Base-by-base conservation (phyloP, 2,113 vertebrate genomes). In the Centropus unirufus region DNA sequence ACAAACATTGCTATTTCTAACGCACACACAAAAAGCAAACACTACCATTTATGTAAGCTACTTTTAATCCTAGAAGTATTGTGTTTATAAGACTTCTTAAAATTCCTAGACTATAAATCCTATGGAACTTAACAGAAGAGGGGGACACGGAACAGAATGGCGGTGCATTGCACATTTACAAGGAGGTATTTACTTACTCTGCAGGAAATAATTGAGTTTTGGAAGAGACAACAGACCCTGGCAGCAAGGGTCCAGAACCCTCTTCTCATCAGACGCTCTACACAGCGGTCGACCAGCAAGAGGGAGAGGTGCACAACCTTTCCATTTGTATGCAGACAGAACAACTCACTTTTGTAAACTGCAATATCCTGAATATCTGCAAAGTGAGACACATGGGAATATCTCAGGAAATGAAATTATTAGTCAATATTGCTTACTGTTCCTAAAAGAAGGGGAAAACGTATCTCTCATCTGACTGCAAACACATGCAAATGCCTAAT, bases 281-380 rank as follows among this genome's bases (percentile, higher is more conserved):
- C 77, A 67, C 99, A 99, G 81, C 98, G 98, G 90, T 99, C 99
- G 8, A 97, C 98, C 52, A 98, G 97, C 79, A 99, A 73, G 79
- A 99, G 89, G 32, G 98, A 99, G n/a, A 99, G 96, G 95, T 99
- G 99, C 14, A 98, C 98, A 70, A 99, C 97, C 68, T 94, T 98
- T 15, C 99, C 99, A 30, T 97, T 98, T 6, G 96, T 96, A 44
- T 99, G 98, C 58, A 99, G 98, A 95, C 99, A 99, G 97, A 99
- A 99, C 58, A 99, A 97, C 90, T 99, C 99, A 23, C 92, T 99
- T 95, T 98, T 99, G 93, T 97, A 98, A 66, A 99, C 97, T 12
- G 98, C 98, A 20, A 99, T 89, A 72, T 99, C 99, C 67, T 98
- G 97, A 96, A 99, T 96, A 96, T 99, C 99, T 99, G 94, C 18